phyloP scores from a whole-genome alignment of 2,888 invertebrate species.

The Tenthredo mesomela region DNA sequence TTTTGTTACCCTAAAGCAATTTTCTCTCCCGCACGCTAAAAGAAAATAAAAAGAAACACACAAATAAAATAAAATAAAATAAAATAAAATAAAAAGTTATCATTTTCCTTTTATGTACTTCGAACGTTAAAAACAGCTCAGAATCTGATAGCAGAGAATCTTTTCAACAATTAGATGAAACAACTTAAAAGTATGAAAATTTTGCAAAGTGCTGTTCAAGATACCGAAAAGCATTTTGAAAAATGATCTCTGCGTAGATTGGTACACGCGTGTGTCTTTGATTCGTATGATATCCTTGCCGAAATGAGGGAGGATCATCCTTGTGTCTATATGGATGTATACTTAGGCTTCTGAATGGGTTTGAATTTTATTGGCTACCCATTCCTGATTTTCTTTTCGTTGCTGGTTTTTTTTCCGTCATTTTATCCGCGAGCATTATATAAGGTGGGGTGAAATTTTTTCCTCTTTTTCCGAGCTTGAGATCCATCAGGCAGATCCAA shows the following conservation, averaged over 20 bases:
- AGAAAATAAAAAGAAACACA: neutral
- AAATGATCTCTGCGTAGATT: neutral
- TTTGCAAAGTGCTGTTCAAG: neutral
- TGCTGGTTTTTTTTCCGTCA: neutral
- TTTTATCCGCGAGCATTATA: neutral
- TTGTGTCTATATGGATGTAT: conserved; percentile 23
- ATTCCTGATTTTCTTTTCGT: neutral
- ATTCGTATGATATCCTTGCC: conserved; percentile 15
- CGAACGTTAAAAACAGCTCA: neutral
- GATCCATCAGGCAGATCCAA: conserved; percentile 34
- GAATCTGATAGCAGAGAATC: neutral
- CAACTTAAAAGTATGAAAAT: neutral
- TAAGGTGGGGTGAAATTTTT: neutral
- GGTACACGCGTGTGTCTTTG: neutral
- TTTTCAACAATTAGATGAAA: neutral
- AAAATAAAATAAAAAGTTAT: neutral
- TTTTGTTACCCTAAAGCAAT: neutral
- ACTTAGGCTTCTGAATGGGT: conserved; percentile 2
- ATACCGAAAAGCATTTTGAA: neutral
- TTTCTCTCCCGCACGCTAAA: neutral
- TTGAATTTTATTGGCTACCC: conserved; percentile 27
- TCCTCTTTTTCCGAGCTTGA: neutral
- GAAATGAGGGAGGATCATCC: conserved; percentile 20
- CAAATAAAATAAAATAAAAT: neutral
- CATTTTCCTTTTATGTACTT: neutral